A percentile compares a stretch with the other conserved stretches of the same genome.
Conservation (phyloP, 2,888 invertebrate genomes). For the Pristionchus mayeri region DNA sequence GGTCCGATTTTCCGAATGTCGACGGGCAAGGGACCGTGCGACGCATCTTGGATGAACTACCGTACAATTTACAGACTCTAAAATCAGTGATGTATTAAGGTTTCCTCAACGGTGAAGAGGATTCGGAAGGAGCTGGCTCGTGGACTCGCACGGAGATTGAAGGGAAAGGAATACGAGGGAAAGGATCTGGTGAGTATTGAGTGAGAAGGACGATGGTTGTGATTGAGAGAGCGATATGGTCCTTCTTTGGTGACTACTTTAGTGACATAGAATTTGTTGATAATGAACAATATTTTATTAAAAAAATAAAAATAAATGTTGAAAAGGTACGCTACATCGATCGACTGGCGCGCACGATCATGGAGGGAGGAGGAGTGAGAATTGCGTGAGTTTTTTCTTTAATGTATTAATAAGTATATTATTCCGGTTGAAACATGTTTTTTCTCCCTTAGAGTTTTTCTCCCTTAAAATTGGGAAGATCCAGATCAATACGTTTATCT, state of each 20-base stretch:
- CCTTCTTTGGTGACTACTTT: no score
- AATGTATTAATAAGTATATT: no score
- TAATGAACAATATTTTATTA: neutral
- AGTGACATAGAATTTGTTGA: neutral
- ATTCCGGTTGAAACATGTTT: no score
- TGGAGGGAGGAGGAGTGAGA: constrained; percentile 43
- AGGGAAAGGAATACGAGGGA: constrained; percentile 10
- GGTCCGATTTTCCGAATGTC: no score
- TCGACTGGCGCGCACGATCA: constrained; percentile 37
- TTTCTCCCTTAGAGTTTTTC: no score
- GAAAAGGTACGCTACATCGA: constrained; percentile 41
- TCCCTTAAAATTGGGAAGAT: no score
- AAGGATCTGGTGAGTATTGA: constrained; percentile 14
- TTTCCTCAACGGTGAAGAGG: neutral
- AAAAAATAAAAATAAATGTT: no score
- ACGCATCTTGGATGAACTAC: no score
- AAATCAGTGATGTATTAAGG: neutral
- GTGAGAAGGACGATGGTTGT: neutral
- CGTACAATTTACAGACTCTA: no score
- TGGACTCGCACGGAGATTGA: constrained; percentile 9
- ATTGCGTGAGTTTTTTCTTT: constrained; percentile 5
- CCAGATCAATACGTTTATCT: no score
- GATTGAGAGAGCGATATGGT: no score
- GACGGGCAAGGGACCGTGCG: no score
- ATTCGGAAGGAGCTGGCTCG: constrained; percentile 43